phyloP scores from a whole-genome alignment of 2,888 invertebrate species.

The Hoplodrina ambigua region DNA sequence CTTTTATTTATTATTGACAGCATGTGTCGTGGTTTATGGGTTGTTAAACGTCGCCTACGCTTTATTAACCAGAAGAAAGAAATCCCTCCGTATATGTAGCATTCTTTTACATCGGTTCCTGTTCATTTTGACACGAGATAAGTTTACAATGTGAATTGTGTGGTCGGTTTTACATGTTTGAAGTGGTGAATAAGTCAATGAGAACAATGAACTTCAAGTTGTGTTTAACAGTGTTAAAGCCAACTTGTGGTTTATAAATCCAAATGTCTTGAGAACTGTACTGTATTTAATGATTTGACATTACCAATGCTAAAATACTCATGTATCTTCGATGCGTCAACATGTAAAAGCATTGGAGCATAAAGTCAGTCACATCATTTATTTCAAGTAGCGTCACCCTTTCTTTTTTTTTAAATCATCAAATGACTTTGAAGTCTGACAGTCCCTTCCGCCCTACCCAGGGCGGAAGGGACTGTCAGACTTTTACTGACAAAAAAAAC shows the following conservation, averaged over 20 bases:
- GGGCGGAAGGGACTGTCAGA: no score
- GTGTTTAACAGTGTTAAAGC: background rate
- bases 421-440: no score
- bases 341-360: no score
- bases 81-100: slow-evolving; percentile 35
- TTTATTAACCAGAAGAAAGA: slow-evolving; percentile 47
- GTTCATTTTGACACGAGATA: slow-evolving; percentile 40
- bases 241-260: background rate
- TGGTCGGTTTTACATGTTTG: slow-evolving; percentile 8
- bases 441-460: no score
- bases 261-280: background rate
- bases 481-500: no score
- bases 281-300: no score
- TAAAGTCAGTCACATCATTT: no score
- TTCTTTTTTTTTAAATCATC: no score
- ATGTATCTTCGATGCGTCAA: no score
- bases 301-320: no score
- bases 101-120: slow-evolving; percentile 45
- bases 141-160: slow-evolving; percentile 22
- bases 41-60: slow-evolving; percentile 59
- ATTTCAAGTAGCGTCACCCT: no score
- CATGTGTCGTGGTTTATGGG: slow-evolving; percentile 54
- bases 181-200: background rate
- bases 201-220: background rate
- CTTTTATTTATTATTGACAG: slow-evolving; percentile 64